phyloP scores from a whole-genome alignment of 2,888 invertebrate species.

The Apomyelois bistriatella region DNA sequence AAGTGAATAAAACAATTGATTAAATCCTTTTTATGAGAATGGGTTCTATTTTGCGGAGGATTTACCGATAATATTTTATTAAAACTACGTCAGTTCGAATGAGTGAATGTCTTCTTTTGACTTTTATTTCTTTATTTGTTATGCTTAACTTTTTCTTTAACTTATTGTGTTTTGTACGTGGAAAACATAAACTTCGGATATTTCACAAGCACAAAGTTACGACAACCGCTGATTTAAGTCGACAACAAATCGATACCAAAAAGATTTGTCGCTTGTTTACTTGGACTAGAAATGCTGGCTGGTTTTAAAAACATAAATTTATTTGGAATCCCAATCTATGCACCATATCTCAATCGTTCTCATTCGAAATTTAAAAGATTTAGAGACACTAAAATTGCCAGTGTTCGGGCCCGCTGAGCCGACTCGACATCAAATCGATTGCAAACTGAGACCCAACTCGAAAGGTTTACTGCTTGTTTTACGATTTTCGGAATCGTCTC shows the following conservation, averaged over 20 bases:
- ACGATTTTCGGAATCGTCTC: conserved; percentile 52
- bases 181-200: conserved; percentile 2
- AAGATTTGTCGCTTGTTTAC: conserved; percentile 23
- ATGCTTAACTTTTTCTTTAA: too few relatives aligned
- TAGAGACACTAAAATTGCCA: conserved; percentile 6
- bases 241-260: conserved; percentile 8
- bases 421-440: conserved; percentile 45
- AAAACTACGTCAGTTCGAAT: background rate
- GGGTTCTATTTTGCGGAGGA: background rate
- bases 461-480: conserved; percentile 55
- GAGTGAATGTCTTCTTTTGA: too few relatives aligned
- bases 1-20: conserved; percentile 6
- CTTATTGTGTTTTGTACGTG: conserved; percentile 3
- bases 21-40: background rate
- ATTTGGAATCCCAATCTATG: background rate
- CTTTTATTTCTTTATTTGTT: too few relatives aligned
- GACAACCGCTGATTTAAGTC: conserved; percentile 12
- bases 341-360: conserved; percentile 17
- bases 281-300: conserved; percentile 4
- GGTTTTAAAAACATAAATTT: conserved; percentile 4
- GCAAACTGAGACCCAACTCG: conserved; percentile 44
- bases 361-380: conserved; percentile 54
- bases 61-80: background rate
- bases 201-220: conserved; percentile 5
- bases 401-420: conserved; percentile 16